phyloP scores from a whole-genome alignment of 2,797 vertebrate species.

The Eremophila alpestris region DNA sequence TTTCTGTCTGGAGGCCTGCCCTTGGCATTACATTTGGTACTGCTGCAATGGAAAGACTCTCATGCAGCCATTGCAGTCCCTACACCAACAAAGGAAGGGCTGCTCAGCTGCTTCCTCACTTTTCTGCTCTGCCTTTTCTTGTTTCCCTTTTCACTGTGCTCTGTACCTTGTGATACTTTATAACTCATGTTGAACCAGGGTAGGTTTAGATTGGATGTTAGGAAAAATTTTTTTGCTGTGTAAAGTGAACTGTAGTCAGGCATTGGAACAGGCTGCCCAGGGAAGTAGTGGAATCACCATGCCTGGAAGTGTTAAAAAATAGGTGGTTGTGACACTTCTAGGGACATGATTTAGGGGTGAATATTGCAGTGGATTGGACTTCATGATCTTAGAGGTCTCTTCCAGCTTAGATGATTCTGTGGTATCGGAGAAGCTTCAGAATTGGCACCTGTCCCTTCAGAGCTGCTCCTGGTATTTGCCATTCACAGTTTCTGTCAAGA shows the following conservation, averaged over 20 bases:
- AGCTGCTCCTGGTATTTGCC: background rate
- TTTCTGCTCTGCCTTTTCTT: background rate
- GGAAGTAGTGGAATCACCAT: background rate
- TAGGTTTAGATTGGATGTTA: background rate
- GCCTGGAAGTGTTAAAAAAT: background rate
- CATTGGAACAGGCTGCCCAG: background rate
- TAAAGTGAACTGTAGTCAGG: background rate
- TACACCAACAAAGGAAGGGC: accelerated
- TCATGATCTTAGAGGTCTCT: background rate
- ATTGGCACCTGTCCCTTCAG: background rate
- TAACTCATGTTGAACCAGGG: background rate
- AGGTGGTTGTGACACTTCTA: background rate
- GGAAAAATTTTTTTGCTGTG: background rate
- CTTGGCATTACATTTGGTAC: background rate
- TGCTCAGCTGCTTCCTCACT: background rate
- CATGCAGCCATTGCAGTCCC: background rate
- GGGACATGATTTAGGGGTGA: background rate
- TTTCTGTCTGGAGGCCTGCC: background rate
- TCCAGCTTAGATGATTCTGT: background rate
- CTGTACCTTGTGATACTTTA: background rate
- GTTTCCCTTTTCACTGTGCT: background rate
- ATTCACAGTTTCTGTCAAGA: background rate
- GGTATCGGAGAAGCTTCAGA: background rate
- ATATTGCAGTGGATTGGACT: background rate
- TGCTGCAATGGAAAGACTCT: background rate